Evolutionary conservation across 2,113 vertebrate species (phyloP), one percentile per base, ranked within the genome.

Genomic region (Scophthalmus maximus): DNA sequence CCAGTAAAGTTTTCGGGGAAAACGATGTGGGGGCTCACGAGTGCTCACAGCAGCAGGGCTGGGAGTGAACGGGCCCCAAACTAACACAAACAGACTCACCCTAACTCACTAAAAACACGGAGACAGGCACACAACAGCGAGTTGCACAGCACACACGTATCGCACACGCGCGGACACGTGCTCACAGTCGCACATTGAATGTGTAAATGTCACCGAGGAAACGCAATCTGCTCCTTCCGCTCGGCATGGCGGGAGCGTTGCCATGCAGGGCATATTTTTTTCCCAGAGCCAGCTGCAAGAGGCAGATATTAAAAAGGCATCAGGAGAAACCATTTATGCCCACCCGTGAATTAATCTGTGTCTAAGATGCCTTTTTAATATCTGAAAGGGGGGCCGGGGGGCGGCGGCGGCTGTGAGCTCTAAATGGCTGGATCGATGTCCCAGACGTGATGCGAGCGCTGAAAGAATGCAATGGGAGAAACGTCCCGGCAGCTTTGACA

Each of bases 191-290:
- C 36, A 59, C 51, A n/a, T 1, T 30, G 63, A 27, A 15, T 7
- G 29, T 63, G 61, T 77, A 87, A 92, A 87, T 81, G 84, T 87
- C 86, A 85, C 72, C 0, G 63, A 82, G 79, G 61, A 80, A n/a
- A 82, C 26, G 47, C 80, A 87, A 83, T 81, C 67, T 87, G 84
- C 56, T n/a, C 53, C 75, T 51, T 72, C 71, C 25, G 46, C 66
- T 78, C 75, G 34, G 60, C 52, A 2, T 22, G 40, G 67, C 76
- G 23, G 70, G 42, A 29, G 47, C 34, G 78, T 66, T 56, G 68
- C 52, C 46, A 56, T 67, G 49, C n/a, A n/a, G n/a, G n/a, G n/a
- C n/a, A n/a, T n/a, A n/a, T n/a, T n/a, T n/a, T 78, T 79, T 66
- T 84, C 68, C 66, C 38, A 55, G 25, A 87, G 79, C 73, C 78